Evolutionary conservation across 2,113 vertebrate genomes (phyloP).

Genomic region (Petromus typicus): DNA sequence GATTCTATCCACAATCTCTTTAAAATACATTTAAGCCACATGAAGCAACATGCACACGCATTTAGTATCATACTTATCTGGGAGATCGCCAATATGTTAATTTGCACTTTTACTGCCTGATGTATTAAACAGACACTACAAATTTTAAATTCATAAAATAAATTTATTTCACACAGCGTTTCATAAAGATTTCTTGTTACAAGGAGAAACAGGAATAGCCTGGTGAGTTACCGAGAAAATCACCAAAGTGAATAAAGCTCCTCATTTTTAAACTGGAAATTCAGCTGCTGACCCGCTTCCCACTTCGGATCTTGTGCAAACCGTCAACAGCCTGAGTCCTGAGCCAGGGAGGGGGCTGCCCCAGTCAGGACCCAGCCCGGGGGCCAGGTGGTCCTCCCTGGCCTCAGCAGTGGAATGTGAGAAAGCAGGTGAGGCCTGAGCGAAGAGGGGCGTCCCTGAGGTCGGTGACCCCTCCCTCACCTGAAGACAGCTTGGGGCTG

Average conservation of each 20-base stretch:
- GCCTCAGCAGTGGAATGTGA: not conserved
- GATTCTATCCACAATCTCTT: not conserved
- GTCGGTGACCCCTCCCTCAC: not conserved
- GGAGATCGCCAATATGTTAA: not conserved
- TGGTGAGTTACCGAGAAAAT: slow-evolving; percentile 11
- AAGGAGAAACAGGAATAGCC: not conserved
- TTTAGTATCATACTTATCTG: not conserved
- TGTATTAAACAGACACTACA: not conserved
- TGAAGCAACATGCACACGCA: not conserved
- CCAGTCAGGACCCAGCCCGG: not conserved
- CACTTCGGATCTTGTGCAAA: not conserved
- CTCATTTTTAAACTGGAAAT: slow-evolving; percentile 22
- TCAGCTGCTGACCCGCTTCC: not conserved
- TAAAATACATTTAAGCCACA: slow-evolving; percentile 8
- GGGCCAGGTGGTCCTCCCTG: not conserved
- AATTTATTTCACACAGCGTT: not conserved
- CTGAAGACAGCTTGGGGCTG: not conserved
- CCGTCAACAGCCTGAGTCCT: not conserved
- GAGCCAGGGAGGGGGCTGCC: too few relatives aligned
- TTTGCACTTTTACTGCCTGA: not conserved
- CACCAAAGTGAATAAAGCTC: not conserved
- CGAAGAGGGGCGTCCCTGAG: slow-evolving; percentile 72
- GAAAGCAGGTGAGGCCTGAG: slow-evolving; percentile 48
- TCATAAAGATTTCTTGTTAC: slow-evolving; percentile 15
- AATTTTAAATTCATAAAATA: slow-evolving; percentile 31